Conservation (phyloP, 2,113 vertebrate species). For the Varanus komodoensis region DNA sequence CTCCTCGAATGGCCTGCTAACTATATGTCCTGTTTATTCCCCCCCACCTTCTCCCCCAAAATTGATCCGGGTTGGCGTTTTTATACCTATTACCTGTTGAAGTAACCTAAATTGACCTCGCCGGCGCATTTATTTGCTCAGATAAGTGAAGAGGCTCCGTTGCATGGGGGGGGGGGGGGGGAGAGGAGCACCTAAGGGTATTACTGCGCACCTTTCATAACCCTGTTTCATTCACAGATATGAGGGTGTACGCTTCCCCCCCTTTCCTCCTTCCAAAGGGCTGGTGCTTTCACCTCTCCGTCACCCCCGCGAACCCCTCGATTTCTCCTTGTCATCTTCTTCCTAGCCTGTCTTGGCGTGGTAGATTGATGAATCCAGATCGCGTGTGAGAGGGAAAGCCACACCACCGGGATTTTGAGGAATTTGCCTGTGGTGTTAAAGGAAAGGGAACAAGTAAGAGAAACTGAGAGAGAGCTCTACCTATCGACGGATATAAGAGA, state of each 20-base stretch:
- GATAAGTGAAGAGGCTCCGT: constrained; percentile 62
- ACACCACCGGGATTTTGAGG: constrained; percentile 83
- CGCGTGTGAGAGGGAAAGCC: constrained; percentile 71
- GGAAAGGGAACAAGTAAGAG: constrained; percentile 82
- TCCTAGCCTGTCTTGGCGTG: constrained; percentile 70
- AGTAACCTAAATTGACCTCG: constrained; percentile 78
- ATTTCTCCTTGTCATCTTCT: constrained; percentile 61
- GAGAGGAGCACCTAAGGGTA: constrained; percentile 66
- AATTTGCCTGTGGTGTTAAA: constrained; percentile 85
- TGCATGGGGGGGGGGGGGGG: constrained; percentile 22
- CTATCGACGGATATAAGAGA: constrained; percentile 81
- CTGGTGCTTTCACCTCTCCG: constrained; percentile 37
- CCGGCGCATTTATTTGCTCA: constrained; percentile 66
- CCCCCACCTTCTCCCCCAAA: neutral
- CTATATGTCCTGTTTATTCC: neutral
- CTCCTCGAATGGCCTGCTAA: neutral
- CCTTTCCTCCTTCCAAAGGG: constrained; percentile 34
- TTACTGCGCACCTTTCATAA: constrained; percentile 75
- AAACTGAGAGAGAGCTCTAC: constrained; percentile 78
- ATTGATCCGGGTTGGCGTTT: constrained; percentile 10
- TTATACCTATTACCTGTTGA: constrained; percentile 76
- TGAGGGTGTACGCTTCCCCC: constrained; percentile 37
- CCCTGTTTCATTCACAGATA: constrained; percentile 69
- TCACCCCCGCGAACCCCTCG: constrained; percentile 50
- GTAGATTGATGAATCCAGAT: constrained; percentile 80